Percentiles rank a stretch among this genome's conserved stretches.
phyloP scores from a whole-genome alignment of 2,113 vertebrate species.

The Microtus oregoni region DNA sequence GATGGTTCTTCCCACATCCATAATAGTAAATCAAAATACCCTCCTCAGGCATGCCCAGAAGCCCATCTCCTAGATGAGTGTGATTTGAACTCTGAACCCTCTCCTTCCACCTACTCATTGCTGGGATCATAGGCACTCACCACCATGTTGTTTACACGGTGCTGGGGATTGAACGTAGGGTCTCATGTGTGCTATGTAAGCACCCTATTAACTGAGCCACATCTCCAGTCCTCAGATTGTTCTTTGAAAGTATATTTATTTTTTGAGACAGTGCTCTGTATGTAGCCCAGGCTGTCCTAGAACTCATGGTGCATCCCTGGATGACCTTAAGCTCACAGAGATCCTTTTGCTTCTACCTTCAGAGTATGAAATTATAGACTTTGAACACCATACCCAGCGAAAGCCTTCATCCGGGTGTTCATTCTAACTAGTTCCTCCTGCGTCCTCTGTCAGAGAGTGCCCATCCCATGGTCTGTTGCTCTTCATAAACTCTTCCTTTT shows the following conservation, averaged over 20 bases:
- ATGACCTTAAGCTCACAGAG: neutral
- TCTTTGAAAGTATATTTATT: neutral
- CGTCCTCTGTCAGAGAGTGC: neutral
- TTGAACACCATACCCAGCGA: no score
- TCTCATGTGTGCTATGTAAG: fast-evolving
- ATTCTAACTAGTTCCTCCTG: neutral
- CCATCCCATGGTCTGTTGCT: neutral
- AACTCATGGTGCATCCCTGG: neutral
- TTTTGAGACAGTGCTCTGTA: neutral
- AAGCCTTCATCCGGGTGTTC: neutral
- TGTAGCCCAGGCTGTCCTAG: neutral
- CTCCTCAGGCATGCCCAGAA: neutral
- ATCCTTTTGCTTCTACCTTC: neutral
- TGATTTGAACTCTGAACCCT: neutral
- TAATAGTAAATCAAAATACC: neutral
- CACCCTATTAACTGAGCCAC: no score
- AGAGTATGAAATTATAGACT: neutral
- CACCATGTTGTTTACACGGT: neutral
- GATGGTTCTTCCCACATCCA: neutral
- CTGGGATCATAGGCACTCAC: neutral
- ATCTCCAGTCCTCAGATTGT: no score
- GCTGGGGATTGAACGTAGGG: neutral
- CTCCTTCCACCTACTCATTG: neutral
- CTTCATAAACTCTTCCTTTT: neutral
- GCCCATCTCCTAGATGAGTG: neutral